phyloP scores from a whole-genome alignment of 2,113 vertebrate genomes.

The Semnornis frantzii region DNA sequence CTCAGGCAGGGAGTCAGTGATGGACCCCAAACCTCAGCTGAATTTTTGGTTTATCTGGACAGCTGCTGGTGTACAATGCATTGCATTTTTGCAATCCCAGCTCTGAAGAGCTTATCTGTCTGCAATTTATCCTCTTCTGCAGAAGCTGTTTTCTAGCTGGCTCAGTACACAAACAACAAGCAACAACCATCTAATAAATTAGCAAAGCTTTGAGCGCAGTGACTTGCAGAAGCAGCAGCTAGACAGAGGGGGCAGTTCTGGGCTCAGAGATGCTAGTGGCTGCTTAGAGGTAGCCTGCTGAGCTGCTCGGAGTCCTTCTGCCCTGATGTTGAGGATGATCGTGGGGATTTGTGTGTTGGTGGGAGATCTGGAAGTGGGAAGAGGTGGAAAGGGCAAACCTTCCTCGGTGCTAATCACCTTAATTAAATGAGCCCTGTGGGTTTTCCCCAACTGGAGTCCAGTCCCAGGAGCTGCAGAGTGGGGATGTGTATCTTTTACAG shows the following conservation, averaged over 20 bases:
- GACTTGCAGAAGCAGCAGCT: slow-evolving; percentile 53
- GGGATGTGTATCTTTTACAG: not conserved
- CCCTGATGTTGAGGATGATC: not conserved
- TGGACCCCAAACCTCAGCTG: not conserved
- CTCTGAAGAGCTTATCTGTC: slow-evolving; percentile 57
- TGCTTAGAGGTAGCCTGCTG: not conserved
- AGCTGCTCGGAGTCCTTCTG: not conserved
- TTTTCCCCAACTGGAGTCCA: not conserved
- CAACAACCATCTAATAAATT: slow-evolving; percentile 55
- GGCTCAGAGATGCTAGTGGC: not conserved
- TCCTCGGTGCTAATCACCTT: not conserved
- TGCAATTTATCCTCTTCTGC: slow-evolving; percentile 62
- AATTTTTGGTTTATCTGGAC: not conserved
- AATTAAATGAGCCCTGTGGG: not conserved
- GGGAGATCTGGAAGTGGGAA: not conserved
- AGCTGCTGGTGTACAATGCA: not conserved
- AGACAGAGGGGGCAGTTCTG: not conserved
- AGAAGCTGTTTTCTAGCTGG: slow-evolving; percentile 57
- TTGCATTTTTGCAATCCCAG: not conserved
- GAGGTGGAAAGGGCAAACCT: not conserved
- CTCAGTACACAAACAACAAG: slow-evolving; percentile 53
- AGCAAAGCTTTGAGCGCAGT: slow-evolving; percentile 43
- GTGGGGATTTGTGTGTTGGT: not conserved
- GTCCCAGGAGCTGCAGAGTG: not conserved
- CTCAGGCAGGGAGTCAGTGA: not conserved